Evolutionary conservation across 2,797 vertebrate species (phyloP).

Genomic region (Lemur catta): DNA sequence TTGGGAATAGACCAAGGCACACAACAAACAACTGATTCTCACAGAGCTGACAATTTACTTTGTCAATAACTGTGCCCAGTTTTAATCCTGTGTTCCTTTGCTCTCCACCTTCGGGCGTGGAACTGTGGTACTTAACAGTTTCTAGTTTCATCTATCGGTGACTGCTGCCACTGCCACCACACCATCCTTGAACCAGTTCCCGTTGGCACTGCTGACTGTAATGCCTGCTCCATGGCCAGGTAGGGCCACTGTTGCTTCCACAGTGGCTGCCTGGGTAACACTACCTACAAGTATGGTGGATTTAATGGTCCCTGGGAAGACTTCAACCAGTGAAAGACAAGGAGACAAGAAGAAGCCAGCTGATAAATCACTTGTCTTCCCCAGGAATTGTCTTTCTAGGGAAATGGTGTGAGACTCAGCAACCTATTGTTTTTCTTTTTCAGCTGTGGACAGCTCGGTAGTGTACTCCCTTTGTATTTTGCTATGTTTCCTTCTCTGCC

Average conservation of each 20-base stretch:
- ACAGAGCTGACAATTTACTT: too few species aligned
- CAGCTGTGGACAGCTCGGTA: background rate
- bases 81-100: too few species aligned
- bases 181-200: background rate
- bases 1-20: too few species aligned
- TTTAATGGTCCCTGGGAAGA: background rate
- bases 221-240: background rate
- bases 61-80: too few species aligned
- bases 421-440: background rate
- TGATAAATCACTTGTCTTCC: background rate
- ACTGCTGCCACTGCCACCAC: background rate
- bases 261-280: background rate
- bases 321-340: background rate
- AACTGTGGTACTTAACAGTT: background rate
- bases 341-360: background rate
- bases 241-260: background rate
- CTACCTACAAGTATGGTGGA: background rate
- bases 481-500: background rate
- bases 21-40: too few species aligned
- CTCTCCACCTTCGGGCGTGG: too few species aligned
- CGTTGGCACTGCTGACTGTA: background rate
- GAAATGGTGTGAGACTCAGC: background rate
- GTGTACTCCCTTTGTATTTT: background rate
- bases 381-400: background rate
- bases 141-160: background rate